These are phyloP conservation scores for Mesembrinibis cayennensis DNA, from an alignment of 2,113 vertebrate genomes.

Conservation along the genomic window DNA sequence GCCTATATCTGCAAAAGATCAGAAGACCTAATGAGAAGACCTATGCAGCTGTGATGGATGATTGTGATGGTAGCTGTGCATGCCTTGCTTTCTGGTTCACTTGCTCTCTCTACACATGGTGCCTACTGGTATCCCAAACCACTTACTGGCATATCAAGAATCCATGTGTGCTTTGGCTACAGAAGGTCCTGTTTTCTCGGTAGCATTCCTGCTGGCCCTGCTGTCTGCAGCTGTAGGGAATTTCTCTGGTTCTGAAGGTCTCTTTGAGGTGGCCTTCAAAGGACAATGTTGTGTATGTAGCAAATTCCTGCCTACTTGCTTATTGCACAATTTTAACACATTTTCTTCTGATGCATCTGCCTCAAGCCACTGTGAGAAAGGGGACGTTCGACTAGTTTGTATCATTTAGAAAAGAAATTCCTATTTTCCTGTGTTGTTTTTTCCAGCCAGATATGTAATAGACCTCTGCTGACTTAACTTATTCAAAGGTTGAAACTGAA, in stretches of 20 bases:
- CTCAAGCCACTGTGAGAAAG: neutral
- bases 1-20: neutral
- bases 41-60: neutral
- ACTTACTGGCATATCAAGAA: neutral
- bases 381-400: accelerated
- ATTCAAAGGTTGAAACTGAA: neutral
- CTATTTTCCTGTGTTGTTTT: neutral
- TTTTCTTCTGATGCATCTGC: neutral
- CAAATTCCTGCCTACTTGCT: neutral
- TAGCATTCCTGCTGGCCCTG: neutral
- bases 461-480: neutral
- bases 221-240: neutral
- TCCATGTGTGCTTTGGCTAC: neutral
- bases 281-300: neutral
- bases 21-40: neutral
- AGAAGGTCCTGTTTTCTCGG: neutral
- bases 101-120: neutral
- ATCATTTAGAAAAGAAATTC: neutral
- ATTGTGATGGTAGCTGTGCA: neutral
- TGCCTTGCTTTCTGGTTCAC: neutral
- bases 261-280: neutral
- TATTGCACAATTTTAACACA: neutral
- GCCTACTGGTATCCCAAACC: neutral
- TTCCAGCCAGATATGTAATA: neutral
- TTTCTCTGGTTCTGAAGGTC: neutral